Conservation (phyloP, 53 echinoderm and acorn worm genomes). For the Apostichopus leukothele region DNA sequence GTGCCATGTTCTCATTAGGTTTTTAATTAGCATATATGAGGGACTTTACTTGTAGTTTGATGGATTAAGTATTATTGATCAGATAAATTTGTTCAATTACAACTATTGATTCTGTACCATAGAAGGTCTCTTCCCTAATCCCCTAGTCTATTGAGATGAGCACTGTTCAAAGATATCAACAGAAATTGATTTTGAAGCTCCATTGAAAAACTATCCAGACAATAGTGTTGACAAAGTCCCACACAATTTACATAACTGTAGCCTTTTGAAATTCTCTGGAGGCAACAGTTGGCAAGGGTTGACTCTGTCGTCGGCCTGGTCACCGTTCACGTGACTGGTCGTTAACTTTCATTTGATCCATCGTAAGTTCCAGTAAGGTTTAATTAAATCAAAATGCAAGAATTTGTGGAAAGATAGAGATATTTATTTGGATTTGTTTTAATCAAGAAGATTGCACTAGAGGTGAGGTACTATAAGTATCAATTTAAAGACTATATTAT, state of each 20-base stretch:
- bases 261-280: not conserved
- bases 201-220: slow-evolving; percentile 3
- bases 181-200: slow-evolving; percentile 21
- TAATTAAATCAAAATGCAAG: too few relatives aligned
- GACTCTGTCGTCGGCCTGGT: not conserved
- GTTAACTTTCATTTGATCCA: too few relatives aligned
- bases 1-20: not conserved
- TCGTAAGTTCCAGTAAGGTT: too few relatives aligned
- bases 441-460: too few relatives aligned
- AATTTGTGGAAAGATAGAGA: too few relatives aligned
- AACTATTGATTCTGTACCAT: not conserved
- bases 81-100: not conserved
- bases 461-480: too few relatives aligned
- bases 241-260: slow-evolving; percentile 14
- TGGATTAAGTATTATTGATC: not conserved
- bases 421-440: too few relatives aligned
- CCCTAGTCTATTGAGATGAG: too few relatives aligned
- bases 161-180: not conserved
- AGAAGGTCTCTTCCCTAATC: not conserved
- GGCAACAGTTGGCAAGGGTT: not conserved
- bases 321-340: not conserved
- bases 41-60: not conserved
- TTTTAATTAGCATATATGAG: not conserved
- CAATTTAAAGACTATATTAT: too few relatives aligned
- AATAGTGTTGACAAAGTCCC: slow-evolving; percentile 20